Evolutionary conservation across 2,113 vertebrate genomes (phyloP).

Genomic region (Mesembrinibis cayennensis): DNA sequence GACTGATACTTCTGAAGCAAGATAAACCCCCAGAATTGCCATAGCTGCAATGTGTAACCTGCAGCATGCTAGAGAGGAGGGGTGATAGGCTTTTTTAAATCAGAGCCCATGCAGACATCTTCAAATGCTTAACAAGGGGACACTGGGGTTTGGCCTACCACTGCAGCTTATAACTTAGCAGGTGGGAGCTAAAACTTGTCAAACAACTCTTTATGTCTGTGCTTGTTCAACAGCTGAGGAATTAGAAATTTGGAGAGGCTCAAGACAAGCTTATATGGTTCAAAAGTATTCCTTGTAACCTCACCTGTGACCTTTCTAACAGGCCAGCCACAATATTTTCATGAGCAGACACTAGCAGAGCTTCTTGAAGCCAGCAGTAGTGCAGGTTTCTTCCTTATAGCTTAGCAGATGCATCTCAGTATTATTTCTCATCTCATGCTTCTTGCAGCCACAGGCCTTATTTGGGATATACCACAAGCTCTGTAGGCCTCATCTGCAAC

Average conservation of each 20-base stretch:
- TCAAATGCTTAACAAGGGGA: not conserved
- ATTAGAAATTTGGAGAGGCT: conserved; percentile 1
- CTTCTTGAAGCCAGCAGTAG: conserved; percentile 15
- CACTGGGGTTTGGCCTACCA: not conserved
- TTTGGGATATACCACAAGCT: not conserved
- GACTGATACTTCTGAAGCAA: not conserved
- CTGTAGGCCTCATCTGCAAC: not conserved
- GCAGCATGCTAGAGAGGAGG: not conserved
- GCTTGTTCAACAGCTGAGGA: conserved; percentile 24
- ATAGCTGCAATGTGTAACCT: not conserved
- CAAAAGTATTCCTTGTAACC: not conserved
- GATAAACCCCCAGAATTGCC: not conserved
- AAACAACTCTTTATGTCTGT: not conserved
- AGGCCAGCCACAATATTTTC: not conserved
- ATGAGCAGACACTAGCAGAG: not conserved
- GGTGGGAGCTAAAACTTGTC: conserved; percentile 4
- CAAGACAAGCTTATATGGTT: not conserved
- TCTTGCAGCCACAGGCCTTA: not conserved
- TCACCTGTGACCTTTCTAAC: not conserved
- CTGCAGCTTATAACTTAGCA: conserved; percentile 13
- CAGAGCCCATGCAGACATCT: not conserved
- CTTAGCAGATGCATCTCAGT: not conserved
- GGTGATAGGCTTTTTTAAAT: not conserved
- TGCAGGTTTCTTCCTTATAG: conserved; percentile 1
- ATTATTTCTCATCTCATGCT: not conserved